Conservation (phyloP, 2,113 vertebrate genomes). For the Xyrauchen texanus region DNA sequence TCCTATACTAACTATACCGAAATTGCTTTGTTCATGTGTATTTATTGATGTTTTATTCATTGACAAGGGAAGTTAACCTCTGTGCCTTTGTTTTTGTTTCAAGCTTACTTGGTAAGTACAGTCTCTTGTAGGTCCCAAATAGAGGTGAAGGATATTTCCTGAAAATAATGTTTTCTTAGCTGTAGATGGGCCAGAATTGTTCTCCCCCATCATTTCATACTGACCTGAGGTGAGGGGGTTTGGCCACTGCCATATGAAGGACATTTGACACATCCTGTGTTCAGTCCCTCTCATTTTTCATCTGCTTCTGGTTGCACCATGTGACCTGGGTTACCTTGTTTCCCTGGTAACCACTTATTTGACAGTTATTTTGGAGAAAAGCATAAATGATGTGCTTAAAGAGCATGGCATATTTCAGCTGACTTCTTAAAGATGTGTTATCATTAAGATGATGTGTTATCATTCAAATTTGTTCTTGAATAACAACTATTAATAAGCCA, state of each 20-base stretch:
- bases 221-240: background rate
- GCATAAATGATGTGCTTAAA: background rate
- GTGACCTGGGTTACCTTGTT: slow-evolving; percentile 48
- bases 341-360: slow-evolving; percentile 47
- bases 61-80: background rate
- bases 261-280: background rate
- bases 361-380: slow-evolving; percentile 13
- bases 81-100: background rate
- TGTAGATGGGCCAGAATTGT: background rate
- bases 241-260: background rate
- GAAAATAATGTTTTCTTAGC: slow-evolving; percentile 11
- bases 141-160: slow-evolving; percentile 8
- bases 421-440: no score
- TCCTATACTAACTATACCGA: no score
- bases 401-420: background rate
- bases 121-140: background rate
- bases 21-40: no score
- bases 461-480: background rate
- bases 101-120: background rate
- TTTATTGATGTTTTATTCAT: no score
- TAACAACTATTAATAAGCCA: background rate
- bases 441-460: no score
- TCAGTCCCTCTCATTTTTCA: slow-evolving; percentile 19
- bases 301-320: slow-evolving; percentile 25
- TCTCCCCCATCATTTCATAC: slow-evolving; percentile 13